A percentile compares a stretch with the other conserved stretches of the same genome.
Evolutionary conservation across 2,797 vertebrate genomes (phyloP).

Genomic region (Hozukius guyotensis): DNA sequence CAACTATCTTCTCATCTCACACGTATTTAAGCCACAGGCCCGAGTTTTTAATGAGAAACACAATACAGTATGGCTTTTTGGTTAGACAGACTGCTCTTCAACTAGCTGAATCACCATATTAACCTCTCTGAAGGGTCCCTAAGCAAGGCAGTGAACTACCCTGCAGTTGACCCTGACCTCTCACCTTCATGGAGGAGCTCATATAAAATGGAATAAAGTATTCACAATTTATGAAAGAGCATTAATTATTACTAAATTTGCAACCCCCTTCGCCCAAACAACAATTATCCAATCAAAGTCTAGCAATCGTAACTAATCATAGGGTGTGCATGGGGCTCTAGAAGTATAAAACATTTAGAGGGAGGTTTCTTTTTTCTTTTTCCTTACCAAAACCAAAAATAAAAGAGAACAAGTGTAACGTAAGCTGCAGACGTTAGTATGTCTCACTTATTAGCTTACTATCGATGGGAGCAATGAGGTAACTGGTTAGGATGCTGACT

Average conservation of each 20-base stretch:
- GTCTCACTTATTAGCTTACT: too few species aligned
- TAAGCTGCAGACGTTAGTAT: background rate
- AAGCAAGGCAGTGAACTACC: background rate
- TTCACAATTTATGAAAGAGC: background rate
- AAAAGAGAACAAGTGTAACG: background rate
- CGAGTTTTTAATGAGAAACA: background rate
- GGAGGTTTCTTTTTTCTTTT: too few species aligned
- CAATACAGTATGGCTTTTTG: background rate
- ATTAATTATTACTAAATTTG: background rate
- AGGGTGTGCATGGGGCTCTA: background rate
- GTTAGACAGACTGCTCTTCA: background rate
- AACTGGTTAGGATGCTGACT: background rate
- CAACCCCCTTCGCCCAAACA: too few species aligned
- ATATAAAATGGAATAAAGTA: background rate
- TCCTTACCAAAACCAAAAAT: background rate
- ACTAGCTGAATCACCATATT: background rate
- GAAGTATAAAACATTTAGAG: accelerated
- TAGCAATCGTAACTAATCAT: background rate
- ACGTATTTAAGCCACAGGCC: conserved; percentile 4
- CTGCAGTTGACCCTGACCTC: background rate
- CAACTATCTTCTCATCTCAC: conserved; percentile 11
- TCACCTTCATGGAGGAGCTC: background rate
- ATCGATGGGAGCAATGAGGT: background rate
- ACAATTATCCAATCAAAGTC: background rate
- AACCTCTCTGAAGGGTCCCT: background rate